Evolutionary conservation across 1,140 invertebrate species (phyloP).

Genomic region (Lucilia cuprina): DNA sequence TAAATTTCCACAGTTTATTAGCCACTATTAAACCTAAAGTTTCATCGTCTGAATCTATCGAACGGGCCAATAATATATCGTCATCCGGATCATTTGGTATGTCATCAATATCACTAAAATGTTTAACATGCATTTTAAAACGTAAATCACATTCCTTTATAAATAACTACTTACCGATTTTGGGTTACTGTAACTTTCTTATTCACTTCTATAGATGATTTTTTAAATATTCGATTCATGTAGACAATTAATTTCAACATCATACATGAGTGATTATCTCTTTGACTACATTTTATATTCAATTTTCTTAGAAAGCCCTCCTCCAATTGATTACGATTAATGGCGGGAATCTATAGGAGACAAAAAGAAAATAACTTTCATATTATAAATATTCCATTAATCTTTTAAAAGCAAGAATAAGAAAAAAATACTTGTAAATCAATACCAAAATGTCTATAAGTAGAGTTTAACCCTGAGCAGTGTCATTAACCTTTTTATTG

Average conservation of each 20-base stretch:
- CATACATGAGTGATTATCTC: slow-evolving; percentile 79
- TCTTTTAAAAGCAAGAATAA: no score
- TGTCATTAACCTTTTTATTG: no score
- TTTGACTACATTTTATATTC: slow-evolving; percentile 76
- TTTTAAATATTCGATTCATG: slow-evolving; percentile 81
- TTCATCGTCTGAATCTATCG: slow-evolving; percentile 71
- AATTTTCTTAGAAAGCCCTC: slow-evolving; percentile 75
- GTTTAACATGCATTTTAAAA: background rate
- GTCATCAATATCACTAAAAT: slow-evolving; percentile 50
- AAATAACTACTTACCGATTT: slow-evolving; percentile 65
- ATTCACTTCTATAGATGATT: slow-evolving; percentile 75
- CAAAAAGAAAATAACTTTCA: background rate
- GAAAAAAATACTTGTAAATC: no score
- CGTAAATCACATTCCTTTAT: background rate
- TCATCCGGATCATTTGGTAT: slow-evolving; percentile 56
- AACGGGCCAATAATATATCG: slow-evolving; percentile 58
- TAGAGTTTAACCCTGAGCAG: no score
- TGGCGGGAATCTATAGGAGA: slow-evolving; percentile 49
- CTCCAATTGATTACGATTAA: slow-evolving; percentile 65
- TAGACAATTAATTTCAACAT: slow-evolving; percentile 81
- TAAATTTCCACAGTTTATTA: slow-evolving; percentile 77
- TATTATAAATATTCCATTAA: no score
- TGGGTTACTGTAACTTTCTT: slow-evolving; percentile 80
- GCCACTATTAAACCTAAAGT: slow-evolving; percentile 74
- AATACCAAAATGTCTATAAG: no score